Evolutionary conservation across 2,888 invertebrate genomes (phyloP), one percentile per base, ranked within the genome.

Genomic region (Athalia circularis): DNA sequence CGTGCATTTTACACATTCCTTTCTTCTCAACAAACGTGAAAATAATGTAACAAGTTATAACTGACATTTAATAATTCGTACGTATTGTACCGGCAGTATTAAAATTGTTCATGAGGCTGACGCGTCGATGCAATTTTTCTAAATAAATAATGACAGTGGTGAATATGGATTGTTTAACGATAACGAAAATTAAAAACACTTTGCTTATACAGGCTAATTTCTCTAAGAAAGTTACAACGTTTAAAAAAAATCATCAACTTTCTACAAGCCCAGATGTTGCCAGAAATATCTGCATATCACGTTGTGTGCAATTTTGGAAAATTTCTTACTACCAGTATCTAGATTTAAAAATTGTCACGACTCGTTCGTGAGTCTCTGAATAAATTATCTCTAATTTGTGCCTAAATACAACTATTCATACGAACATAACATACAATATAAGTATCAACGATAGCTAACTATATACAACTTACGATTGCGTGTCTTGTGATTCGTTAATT

Each of bases 1-100:
- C 50, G 65, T 64, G 64, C 76, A 76, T 64, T 76, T 76, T 64
- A 76, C 74, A 61, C 64, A 76, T 54, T 64, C 59, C 48, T 57
- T 65, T 61, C 9, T 57, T 57, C 54, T 11, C 65, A 54, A 54
- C 57, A 77, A 65, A 77, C 65, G 65, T 77, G 57, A 77, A 65
- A 67, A 65, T 3, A 77, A 77, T 77, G 61, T 77, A 72, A n/a
- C 57, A 11, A 77, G 77, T 65, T 7, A 11, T 59, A 50, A 57
- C 52, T 72, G 72, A 47, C 57, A 59, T 72, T n/a, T 47, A 57
- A 45, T 47, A 72, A 59, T 72, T 72, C n/a, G n/a, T 72, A 7
- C 15, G 9, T 47, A 59, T 47, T 68, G 9, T 68, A 68, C 5
- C 54, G 3, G 13, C 59, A 72, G 45, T 13, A 47, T 59, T 13